phyloP scores from a whole-genome alignment of 2,888 invertebrate species.

The Drosophila pseudotakahashii region DNA sequence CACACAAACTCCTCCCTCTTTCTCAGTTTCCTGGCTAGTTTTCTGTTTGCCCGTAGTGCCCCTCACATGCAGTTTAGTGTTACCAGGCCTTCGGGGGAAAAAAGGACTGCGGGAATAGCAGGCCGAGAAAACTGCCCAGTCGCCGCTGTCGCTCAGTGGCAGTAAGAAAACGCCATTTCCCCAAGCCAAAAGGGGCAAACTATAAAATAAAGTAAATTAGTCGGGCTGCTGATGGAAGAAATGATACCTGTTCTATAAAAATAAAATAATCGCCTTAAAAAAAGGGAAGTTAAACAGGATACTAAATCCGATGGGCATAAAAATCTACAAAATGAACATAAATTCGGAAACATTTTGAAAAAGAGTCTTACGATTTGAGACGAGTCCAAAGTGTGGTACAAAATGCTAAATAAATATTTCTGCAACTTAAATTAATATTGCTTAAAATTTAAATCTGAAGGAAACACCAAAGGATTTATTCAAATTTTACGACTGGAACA shows the following conservation, averaged over 20 bases:
- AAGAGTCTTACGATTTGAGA: too few species aligned
- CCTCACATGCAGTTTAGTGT: constrained; percentile 68
- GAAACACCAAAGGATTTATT: too few species aligned
- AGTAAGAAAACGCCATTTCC: constrained; percentile 62
- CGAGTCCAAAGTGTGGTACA: too few species aligned
- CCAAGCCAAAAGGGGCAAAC: constrained; percentile 36
- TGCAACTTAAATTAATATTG: too few species aligned
- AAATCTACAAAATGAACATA: too few species aligned
- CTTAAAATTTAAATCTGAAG: too few species aligned
- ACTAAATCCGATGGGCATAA: too few species aligned
- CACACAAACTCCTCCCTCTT: constrained; percentile 15
- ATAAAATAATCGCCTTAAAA: too few species aligned
- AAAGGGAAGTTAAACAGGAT: too few species aligned
- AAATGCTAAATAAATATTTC: too few species aligned
- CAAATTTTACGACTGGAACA: too few species aligned
- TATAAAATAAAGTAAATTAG: constrained; percentile 44
- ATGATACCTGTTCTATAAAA: neutral
- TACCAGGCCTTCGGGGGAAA: constrained; percentile 56
- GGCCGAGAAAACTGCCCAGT: constrained; percentile 62
- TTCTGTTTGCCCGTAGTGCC: constrained; percentile 39
- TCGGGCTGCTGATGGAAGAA: neutral
- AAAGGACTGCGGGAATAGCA: constrained; percentile 20
- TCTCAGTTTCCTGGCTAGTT: constrained; percentile 4
- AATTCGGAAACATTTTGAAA: too few species aligned
- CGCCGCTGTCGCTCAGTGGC: constrained; percentile 37